phyloP scores from a whole-genome alignment of 2,113 vertebrate species.

The Erinaceus europaeus region DNA sequence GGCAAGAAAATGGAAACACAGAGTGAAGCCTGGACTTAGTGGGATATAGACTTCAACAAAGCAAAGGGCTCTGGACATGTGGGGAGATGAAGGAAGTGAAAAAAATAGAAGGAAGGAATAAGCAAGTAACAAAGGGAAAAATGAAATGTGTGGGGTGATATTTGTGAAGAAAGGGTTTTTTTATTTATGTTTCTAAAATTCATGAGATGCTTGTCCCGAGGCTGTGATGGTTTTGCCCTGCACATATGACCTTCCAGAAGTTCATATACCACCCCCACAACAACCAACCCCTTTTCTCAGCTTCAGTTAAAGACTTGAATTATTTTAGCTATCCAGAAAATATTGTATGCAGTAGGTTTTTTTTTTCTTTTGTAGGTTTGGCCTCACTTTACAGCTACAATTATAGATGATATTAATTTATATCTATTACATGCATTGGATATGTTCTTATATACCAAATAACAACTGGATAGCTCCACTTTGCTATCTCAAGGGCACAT shows the following conservation, averaged over 20 bases:
- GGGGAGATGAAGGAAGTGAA: background rate
- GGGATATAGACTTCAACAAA: too few species aligned
- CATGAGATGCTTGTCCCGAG: background rate
- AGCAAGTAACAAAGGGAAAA: too few species aligned
- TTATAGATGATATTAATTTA: too few species aligned
- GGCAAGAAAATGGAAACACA: too few species aligned
- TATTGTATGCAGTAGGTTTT: background rate
- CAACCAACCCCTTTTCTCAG: background rate
- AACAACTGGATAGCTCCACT: too few species aligned
- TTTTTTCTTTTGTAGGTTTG: background rate
- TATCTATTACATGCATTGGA: too few species aligned
- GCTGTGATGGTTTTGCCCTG: background rate
- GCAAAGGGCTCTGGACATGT: too few species aligned
- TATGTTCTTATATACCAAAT: too few species aligned
- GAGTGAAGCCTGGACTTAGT: too few species aligned
- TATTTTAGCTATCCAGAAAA: background rate
- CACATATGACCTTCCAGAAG: background rate
- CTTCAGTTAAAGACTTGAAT: background rate
- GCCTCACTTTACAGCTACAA: too few species aligned
- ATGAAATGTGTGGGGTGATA: background rate
- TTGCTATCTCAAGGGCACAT: too few species aligned
- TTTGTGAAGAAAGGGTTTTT: background rate
- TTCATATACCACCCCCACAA: background rate
- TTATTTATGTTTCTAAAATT: conserved; percentile 12
- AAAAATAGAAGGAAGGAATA: background rate